Conservation (phyloP, 2,113 vertebrate species). For the Ceyx cyanopectus region DNA sequence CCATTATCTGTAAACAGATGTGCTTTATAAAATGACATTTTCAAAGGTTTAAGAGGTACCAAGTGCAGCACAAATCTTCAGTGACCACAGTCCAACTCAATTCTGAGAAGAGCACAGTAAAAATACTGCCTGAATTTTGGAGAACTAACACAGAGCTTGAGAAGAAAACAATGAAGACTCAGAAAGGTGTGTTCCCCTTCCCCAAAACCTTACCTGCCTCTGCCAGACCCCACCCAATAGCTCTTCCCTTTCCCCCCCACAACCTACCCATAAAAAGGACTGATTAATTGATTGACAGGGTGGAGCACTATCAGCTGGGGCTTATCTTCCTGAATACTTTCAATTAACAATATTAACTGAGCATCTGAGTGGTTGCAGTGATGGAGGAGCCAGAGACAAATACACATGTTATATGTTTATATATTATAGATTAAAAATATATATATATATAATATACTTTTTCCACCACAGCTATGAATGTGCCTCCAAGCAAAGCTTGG, state of each 20-base stretch:
- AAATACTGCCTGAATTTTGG: not conserved
- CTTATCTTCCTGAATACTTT: not conserved
- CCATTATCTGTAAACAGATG: not conserved
- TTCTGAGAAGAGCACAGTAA: not conserved
- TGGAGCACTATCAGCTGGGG: not conserved
- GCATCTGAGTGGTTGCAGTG: not conserved
- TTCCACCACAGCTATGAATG: not conserved
- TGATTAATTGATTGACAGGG: not conserved
- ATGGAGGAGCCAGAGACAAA: not conserved
- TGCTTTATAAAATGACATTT: not conserved
- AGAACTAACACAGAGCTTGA: not conserved
- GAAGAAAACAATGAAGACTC: not conserved
- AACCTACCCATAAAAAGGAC: not conserved
- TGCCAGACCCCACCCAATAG: accelerated
- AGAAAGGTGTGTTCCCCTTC: not conserved
- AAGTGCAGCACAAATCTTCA: not conserved
- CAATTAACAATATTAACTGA: not conserved
- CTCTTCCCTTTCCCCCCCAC: not conserved
- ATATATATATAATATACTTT: not conserved
- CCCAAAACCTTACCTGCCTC: not conserved
- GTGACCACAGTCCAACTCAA: accelerated
- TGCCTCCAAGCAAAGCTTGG: not conserved
- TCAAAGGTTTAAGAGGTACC: not conserved
- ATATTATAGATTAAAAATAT: too few relatives aligned
- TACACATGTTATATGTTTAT: not conserved